Evolutionary conservation across 2,888 invertebrate species (phyloP).

Genomic region (Diplazon laetatorius): DNA sequence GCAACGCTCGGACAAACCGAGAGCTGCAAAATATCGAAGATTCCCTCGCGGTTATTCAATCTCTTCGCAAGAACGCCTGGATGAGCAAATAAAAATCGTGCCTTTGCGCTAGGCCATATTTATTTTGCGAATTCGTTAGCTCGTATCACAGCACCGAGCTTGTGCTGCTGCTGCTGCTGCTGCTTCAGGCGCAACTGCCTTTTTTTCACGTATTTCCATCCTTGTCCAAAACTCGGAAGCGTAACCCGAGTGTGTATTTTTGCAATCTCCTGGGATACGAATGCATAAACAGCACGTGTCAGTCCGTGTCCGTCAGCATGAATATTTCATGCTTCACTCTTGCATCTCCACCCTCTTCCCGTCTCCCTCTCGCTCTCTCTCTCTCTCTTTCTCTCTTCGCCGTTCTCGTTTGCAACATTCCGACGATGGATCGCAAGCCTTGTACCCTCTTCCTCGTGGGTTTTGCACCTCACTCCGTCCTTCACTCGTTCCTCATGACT

Average conservation of each 20-base stretch:
- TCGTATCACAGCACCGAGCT: slow-evolving; percentile 29
- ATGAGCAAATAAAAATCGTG: slow-evolving; percentile 30
- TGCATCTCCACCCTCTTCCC: background rate
- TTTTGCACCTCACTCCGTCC: slow-evolving; percentile 4
- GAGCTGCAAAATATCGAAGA: slow-evolving; percentile 2
- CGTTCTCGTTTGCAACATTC: slow-evolving; percentile 25
- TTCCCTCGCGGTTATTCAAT: background rate
- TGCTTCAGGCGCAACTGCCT: background rate
- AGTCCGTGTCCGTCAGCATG: slow-evolving; percentile 63
- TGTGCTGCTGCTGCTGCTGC: background rate
- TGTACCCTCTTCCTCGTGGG: slow-evolving; percentile 22
- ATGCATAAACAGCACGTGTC: slow-evolving; percentile 64
- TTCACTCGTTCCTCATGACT: slow-evolving; percentile 45
- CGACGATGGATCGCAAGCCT: slow-evolving; percentile 39
- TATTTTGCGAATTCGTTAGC: slow-evolving; percentile 49
- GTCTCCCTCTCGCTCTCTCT: slow-evolving; percentile 29
- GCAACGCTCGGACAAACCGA: background rate
- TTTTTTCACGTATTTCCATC: slow-evolving; percentile 35
- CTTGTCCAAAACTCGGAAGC: slow-evolving; percentile 31
- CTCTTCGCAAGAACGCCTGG: background rate
- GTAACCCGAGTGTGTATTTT: slow-evolving; percentile 55
- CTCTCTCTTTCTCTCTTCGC: slow-evolving; percentile 27
- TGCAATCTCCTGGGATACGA: slow-evolving; percentile 62
- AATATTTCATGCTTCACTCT: slow-evolving; percentile 62
- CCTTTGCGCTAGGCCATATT: slow-evolving; percentile 15